Percentiles rank a stretch among this genome's conserved stretches.
Evolutionary conservation across 2,797 vertebrate species (phyloP).

Genomic region (Chaetodon trifasciatus): DNA sequence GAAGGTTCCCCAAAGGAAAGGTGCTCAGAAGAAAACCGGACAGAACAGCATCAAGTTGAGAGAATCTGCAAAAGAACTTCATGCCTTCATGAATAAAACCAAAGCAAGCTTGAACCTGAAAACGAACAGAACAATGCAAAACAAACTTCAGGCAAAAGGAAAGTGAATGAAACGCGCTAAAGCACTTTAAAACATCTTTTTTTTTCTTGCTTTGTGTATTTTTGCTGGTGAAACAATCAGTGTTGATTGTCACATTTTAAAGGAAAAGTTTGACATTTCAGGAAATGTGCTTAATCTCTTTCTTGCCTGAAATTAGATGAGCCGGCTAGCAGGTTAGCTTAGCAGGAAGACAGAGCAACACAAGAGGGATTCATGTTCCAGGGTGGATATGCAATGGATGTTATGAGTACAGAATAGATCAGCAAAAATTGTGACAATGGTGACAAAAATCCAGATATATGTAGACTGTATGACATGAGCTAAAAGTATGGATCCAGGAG

Average conservation of each 20-base stretch:
- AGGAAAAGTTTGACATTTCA: background rate
- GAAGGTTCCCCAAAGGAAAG: conserved; percentile 21
- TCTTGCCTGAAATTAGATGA: background rate
- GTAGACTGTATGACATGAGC: too few species aligned
- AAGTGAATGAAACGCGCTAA: conserved; percentile 12
- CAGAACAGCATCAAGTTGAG: conserved; percentile 26
- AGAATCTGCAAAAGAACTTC: background rate
- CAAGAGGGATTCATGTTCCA: too few species aligned
- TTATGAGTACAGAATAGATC: too few species aligned
- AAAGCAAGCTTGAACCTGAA: conserved; percentile 36
- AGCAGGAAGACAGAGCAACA: background rate
- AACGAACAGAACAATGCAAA: conserved; percentile 33
- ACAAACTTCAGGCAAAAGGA: conserved; percentile 27
- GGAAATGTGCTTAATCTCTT: background rate
- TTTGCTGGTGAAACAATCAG: background rate
- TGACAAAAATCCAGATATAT: too few species aligned
- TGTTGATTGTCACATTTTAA: background rate
- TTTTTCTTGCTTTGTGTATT: background rate
- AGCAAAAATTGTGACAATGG: too few species aligned
- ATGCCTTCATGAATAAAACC: conserved; percentile 34
- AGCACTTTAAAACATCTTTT: conserved; percentile 34
- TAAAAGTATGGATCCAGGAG: too few species aligned
- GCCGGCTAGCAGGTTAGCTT: background rate
- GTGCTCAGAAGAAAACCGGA: background rate
- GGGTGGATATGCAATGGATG: too few species aligned